These are phyloP conservation scores for Actinernus sp. DNA, from an alignment of 92 coral and sea anemone species.

Conservation along the genomic window DNA sequence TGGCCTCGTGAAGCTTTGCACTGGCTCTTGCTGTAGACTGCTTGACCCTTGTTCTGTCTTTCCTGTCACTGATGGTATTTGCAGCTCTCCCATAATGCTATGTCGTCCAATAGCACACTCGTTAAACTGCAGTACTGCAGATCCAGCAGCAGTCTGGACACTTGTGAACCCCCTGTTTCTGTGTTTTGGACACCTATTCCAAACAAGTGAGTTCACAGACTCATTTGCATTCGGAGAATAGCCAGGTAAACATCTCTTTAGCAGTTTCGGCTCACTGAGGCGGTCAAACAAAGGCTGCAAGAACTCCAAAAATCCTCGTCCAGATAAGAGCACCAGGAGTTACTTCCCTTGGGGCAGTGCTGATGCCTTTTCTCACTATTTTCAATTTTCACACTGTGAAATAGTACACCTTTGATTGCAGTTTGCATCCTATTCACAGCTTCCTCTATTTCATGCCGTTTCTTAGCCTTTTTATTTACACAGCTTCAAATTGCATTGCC, in stretches of 20 bases:
- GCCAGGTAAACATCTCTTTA: constrained; percentile 39
- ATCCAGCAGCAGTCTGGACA: constrained; percentile 27
- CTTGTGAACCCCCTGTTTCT: constrained; percentile 38
- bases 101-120: constrained; percentile 47
- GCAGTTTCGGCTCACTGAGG: constrained; percentile 17
- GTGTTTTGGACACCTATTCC: constrained; percentile 57
- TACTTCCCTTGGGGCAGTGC: constrained; percentile 14
- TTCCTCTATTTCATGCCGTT: constrained; percentile 4
- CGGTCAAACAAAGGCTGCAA: neutral
- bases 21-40: constrained; percentile 38
- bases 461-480: constrained; percentile 12
- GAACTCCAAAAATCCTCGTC: neutral
- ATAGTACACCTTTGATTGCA: constrained; percentile 38
- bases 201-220: constrained; percentile 46
- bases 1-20: constrained; percentile 37
- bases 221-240: constrained; percentile 54
- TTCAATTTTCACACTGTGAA: constrained; percentile 10
- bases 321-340: constrained; percentile 31
- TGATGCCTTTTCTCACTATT: constrained; percentile 10
- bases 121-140: constrained; percentile 48
- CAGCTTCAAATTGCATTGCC: constrained; percentile 24
- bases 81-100: constrained; percentile 28
- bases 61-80: constrained; percentile 28
- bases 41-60: constrained; percentile 42
- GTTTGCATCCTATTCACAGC: constrained; percentile 36